Base-by-base conservation (phyloP, 2,888 invertebrate species). In the Harpalus rufipes region DNA sequence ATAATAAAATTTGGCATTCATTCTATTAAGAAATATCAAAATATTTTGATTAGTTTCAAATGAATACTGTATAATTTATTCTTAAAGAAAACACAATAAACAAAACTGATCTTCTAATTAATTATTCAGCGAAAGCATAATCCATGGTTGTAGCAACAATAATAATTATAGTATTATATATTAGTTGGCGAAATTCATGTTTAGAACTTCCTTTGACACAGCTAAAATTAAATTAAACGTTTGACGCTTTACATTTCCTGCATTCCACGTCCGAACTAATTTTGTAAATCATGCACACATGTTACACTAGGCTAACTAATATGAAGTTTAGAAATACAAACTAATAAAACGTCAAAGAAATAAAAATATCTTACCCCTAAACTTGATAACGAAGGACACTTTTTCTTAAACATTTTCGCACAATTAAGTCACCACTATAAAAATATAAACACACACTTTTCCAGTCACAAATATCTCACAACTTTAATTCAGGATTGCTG, bases 331-430 rank as follows among this genome's bases (percentile, higher is more conserved):
- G 41, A 74, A 41, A 41, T 8, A 39, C 32, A 44, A 1, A 74
- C 44, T 39, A 68, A 10, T 68, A 44, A 41, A 74, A 41, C 3
- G 41, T 41, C 44, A 51, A 16, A 16, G 3, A 25, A n/a, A 41
- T 18, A 41, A 68, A 32, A 32, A 80, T 61, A 80, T 80, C 92
- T 92, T 90, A 92, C 91, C 88, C 92, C 92, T 87, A 93, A 91
- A 89, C 92, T 92, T 87, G 92, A 91, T 86, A 92, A 89, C 85
- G 92, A 92, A 84, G 92, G 92, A 88, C 92, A 92, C 87, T 91
- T 90, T 89, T 92, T 92, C 88, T 92, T 92, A 87, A 92, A 90
- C 81, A 88, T 88, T 86, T 32, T 89, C 89, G 81, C 88, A 88
- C 89, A 88, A 88, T 86, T 87, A 44, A 51, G 78, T 84, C 84